Evolutionary conservation across 2,113 vertebrate genomes (phyloP).

Genomic region (Brevimyrus niger): DNA sequence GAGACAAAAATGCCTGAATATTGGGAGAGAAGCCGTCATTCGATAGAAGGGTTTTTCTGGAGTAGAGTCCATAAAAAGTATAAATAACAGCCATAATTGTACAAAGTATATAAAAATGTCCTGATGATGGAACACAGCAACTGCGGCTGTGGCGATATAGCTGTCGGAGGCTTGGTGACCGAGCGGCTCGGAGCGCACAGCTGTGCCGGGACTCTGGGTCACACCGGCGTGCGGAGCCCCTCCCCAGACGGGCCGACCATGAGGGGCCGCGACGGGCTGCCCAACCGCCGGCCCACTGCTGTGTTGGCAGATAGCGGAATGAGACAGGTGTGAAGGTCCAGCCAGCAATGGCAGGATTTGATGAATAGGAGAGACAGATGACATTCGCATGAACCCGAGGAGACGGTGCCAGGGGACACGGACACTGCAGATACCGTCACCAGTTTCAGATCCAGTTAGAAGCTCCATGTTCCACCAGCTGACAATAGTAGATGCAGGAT

Average conservation of each 20-base stretch:
- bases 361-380: background rate
- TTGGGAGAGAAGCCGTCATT: background rate
- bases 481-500: background rate
- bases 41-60: background rate
- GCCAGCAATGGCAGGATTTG: background rate
- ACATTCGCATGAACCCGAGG: background rate
- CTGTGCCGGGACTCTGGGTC: background rate
- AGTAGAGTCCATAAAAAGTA: background rate
- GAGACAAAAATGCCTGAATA: background rate
- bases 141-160: background rate
- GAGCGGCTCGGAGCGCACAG: background rate
- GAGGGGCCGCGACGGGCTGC: background rate
- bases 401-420: background rate
- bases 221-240: background rate
- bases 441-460: background rate
- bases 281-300: background rate
- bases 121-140: background rate
- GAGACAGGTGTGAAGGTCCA: background rate
- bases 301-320: background rate
- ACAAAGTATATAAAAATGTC: slow-evolving; percentile 3
- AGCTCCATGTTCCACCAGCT: background rate
- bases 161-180: background rate
- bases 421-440: background rate
- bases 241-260: background rate
- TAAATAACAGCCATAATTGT: background rate